These are phyloP conservation scores for Epistrophella euchroma DNA, from an alignment of 2,888 invertebrate genomes.

Conservation along the genomic window DNA sequence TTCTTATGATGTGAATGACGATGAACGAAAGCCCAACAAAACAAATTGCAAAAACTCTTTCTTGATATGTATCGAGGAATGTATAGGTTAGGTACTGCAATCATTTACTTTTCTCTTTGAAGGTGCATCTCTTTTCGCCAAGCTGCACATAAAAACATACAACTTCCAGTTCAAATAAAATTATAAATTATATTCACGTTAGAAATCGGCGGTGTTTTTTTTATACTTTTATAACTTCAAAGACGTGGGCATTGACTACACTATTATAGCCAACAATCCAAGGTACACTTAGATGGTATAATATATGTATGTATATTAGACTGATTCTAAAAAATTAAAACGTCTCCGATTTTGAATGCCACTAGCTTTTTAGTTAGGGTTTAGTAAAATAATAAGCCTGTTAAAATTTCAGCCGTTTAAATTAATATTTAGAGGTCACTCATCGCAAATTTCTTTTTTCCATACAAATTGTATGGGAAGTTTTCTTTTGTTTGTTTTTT, in stretches of 20 bases:
- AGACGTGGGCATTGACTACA: constrained; percentile 36
- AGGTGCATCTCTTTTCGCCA: constrained; percentile 34
- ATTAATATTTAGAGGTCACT: no score
- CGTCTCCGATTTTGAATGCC: no score
- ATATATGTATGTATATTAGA: background rate
- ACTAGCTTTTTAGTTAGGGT: no score
- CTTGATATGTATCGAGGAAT: constrained; percentile 60
- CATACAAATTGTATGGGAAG: no score
- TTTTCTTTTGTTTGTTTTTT: no score
- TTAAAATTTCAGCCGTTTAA: no score
- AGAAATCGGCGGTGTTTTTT: constrained; percentile 12
- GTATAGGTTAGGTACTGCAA: constrained; percentile 64
- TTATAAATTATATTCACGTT: constrained; percentile 66
- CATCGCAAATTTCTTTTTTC: no score
- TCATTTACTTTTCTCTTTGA: constrained; percentile 51
- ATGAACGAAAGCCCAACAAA: background rate
- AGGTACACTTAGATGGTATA: constrained; percentile 51
- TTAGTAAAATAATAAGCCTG: no score
- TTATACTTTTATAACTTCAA: background rate
- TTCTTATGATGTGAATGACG: background rate
- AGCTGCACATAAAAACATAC: constrained; percentile 63
- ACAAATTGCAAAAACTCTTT: constrained; percentile 37
- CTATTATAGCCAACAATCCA: constrained; percentile 45
- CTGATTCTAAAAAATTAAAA: no score
- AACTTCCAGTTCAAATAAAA: constrained; percentile 75